phyloP scores from a whole-genome alignment of 2,113 vertebrate genomes.

The Lagopus leucura region DNA sequence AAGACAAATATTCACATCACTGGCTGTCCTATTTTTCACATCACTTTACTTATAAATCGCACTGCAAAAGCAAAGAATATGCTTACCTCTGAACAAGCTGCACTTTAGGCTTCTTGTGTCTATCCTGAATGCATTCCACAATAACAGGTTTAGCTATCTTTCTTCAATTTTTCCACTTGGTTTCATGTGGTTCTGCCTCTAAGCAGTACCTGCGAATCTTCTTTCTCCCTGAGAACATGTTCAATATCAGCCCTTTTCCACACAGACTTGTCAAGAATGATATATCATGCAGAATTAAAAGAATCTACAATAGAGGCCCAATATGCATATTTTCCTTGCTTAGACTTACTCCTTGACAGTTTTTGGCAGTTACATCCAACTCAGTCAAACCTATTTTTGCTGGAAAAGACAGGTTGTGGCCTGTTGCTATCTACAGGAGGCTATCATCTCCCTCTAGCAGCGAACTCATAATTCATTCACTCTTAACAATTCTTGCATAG shows the following conservation, averaged over 20 bases:
- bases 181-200: background rate
- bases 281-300: background rate
- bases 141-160: background rate
- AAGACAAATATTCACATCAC: background rate
- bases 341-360: background rate
- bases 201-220: background rate
- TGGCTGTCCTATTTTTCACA: background rate
- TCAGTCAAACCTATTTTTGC: background rate
- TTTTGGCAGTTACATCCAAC: background rate
- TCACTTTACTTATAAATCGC: background rate
- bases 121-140: background rate
- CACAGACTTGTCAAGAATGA: background rate
- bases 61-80: background rate
- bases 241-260: background rate
- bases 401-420: background rate
- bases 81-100: background rate
- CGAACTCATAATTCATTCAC: background rate
- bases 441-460: background rate
- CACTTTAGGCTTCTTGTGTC: rapidly evolving
- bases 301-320: background rate
- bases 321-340: background rate
- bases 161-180: background rate
- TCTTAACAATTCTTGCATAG: background rate
- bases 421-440: background rate
- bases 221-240: background rate